Percentiles rank a stretch among this genome's conserved stretches.
These are phyloP conservation scores for Plagodis pulveraria DNA, from an alignment of 2,888 invertebrate genomes.

Conservation along the genomic window DNA sequence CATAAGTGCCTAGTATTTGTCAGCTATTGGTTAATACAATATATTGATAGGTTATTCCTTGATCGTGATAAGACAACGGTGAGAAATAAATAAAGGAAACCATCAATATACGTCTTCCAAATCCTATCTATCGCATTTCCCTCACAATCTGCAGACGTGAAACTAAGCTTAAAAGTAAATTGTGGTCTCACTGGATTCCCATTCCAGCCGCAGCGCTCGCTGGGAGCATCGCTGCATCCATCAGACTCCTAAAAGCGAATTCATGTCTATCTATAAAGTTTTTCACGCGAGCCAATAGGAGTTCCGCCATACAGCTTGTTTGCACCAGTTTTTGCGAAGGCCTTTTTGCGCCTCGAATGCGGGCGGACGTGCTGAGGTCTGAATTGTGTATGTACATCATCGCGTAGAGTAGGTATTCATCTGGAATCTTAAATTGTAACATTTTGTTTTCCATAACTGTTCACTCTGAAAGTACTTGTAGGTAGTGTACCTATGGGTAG, in stretches of 20 bases:
- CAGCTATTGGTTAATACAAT: no score
- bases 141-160: not conserved
- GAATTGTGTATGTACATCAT: constrained; percentile 11
- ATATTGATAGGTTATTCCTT: no score
- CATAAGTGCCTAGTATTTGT: no score
- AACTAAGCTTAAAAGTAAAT: constrained; percentile 50
- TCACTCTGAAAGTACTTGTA: no score
- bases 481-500: no score
- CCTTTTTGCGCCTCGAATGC: constrained; percentile 18
- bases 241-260: constrained; percentile 67
- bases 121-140: constrained; percentile 1
- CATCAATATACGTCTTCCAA: not conserved
- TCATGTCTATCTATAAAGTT: constrained; percentile 66
- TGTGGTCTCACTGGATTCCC: constrained; percentile 30
- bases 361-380: constrained; percentile 8
- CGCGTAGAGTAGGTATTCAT: no score
- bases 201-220: constrained; percentile 38
- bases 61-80: no score
- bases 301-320: constrained; percentile 11
- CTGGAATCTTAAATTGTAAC: no score
- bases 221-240: constrained; percentile 43
- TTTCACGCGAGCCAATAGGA: constrained; percentile 43
- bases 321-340: constrained; percentile 17
- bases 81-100: not conserved
- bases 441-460: no score